These are phyloP conservation scores for Lepilemur septentrionalis DNA, from an alignment of 2,797 vertebrate species.

Conservation along the genomic window DNA sequence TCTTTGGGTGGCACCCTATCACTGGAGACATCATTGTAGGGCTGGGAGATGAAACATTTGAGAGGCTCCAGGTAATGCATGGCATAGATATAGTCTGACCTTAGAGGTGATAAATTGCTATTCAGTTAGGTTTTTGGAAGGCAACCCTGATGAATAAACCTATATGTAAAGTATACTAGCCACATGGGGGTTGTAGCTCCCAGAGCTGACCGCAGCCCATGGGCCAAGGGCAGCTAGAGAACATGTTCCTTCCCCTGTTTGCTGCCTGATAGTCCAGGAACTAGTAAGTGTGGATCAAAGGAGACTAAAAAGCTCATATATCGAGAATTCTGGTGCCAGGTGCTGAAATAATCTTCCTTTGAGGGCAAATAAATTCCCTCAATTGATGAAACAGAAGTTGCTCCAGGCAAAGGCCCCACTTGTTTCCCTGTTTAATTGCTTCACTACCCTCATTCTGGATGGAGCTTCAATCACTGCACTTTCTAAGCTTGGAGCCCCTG, in stretches of 20 bases:
- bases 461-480: constrained; percentile 75
- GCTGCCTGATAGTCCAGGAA: constrained; percentile 65
- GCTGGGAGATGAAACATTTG: background rate
- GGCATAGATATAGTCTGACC: background rate
- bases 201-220: background rate
- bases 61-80: background rate
- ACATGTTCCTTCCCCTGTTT: constrained; percentile 39
- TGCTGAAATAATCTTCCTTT: constrained; percentile 77
- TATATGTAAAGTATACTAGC: background rate
- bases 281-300: constrained; percentile 71
- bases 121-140: background rate
- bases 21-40: background rate
- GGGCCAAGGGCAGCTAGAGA: constrained; percentile 33
- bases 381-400: constrained; percentile 74
- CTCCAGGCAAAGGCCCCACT: constrained; percentile 71
- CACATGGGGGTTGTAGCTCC: background rate
- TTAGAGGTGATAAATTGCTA: background rate
- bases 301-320: constrained; percentile 54
- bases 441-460: constrained; percentile 70
- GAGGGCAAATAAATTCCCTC: constrained; percentile 73
- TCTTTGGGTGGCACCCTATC: background rate
- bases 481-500: constrained; percentile 70
- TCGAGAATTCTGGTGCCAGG: constrained; percentile 72
- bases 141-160: background rate
- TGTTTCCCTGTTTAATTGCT: constrained; percentile 68